These are phyloP conservation scores for Cathartes aura DNA, from an alignment of 2,113 vertebrate genomes.

Conservation along the genomic window DNA sequence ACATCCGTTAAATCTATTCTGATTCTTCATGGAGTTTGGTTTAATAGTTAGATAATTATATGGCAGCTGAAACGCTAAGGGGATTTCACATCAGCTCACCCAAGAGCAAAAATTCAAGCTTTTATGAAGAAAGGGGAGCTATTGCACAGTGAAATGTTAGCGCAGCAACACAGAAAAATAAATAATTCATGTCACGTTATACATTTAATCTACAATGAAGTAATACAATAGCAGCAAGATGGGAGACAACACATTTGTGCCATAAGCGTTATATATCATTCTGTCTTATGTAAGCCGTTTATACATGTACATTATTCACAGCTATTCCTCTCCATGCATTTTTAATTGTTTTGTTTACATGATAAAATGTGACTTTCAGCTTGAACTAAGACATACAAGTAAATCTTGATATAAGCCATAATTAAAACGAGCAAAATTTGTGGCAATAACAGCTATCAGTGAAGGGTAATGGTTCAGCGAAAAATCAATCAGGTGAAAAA, in stretches of 20 bases:
- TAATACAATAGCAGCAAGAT: neutral
- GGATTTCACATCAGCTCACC: neutral
- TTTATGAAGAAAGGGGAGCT: neutral
- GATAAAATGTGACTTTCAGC: slow-evolving; percentile 2
- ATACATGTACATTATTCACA: neutral
- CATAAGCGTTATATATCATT: neutral
- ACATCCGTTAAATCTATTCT: neutral
- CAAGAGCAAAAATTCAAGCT: neutral
- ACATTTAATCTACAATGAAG: neutral
- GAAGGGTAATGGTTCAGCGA: slow-evolving; percentile 10
- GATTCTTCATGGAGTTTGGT: neutral
- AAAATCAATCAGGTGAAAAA: slow-evolving; percentile 55
- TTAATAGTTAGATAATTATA: neutral
- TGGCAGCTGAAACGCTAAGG: neutral
- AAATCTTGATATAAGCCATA: slow-evolving; percentile 10
- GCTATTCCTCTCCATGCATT: neutral
- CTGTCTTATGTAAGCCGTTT: neutral
- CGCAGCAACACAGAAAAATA: neutral
- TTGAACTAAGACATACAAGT: slow-evolving; percentile 15
- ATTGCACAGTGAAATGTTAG: neutral
- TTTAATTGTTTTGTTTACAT: slow-evolving; percentile 51
- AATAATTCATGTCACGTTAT: neutral
- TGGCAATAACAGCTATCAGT: neutral
- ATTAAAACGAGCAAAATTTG: slow-evolving; percentile 25
- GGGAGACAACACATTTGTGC: neutral